Evolutionary conservation across 2,113 vertebrate genomes (phyloP).

Genomic region (Actinemys pallida): DNA sequence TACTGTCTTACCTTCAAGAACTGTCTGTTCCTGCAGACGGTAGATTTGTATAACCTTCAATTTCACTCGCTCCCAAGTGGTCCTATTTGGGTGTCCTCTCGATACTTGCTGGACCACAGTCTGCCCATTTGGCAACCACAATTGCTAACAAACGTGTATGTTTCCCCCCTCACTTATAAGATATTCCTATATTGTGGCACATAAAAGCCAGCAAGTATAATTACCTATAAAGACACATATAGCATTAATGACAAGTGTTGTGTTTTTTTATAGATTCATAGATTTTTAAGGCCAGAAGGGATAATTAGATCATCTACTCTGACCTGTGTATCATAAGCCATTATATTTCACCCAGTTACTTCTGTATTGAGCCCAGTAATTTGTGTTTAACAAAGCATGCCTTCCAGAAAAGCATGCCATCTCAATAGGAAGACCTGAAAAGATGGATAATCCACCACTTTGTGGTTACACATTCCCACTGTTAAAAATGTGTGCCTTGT

Average conservation of each 20-base stretch:
- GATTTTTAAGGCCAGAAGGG: neutral
- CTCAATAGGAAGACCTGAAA: neutral
- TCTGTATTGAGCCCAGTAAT: neutral
- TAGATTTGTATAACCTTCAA: neutral
- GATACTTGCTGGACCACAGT: neutral
- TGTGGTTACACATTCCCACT: neutral
- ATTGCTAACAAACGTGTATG: neutral
- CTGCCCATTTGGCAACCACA: neutral
- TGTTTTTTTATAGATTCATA: neutral
- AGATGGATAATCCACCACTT: neutral
- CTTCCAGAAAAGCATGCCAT: neutral
- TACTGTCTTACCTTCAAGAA: neutral
- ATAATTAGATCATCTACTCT: neutral
- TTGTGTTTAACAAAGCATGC: neutral
- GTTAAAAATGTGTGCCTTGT: neutral
- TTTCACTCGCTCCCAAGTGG: neutral
- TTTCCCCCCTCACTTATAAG: neutral
- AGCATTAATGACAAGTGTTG: neutral
- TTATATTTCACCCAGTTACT: neutral
- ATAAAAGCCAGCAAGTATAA: neutral
- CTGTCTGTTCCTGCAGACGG: neutral
- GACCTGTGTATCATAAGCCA: neutral
- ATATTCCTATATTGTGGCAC: neutral
- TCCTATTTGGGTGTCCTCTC: neutral
- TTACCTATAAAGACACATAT: neutral